These are phyloP conservation scores for Cotesia congregata DNA, from an alignment of 2,888 invertebrate species.

Conservation along the genomic window DNA sequence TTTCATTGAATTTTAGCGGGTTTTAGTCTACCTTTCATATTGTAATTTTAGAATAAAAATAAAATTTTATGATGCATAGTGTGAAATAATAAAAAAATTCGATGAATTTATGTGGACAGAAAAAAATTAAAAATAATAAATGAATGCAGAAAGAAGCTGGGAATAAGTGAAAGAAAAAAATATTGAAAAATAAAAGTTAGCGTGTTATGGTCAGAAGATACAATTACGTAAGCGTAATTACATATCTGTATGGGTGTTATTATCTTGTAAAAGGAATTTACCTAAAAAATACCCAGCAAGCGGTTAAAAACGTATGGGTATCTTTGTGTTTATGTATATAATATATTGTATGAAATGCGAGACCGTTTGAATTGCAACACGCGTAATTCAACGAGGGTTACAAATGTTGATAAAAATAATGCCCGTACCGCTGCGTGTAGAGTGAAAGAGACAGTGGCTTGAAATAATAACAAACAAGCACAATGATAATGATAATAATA, in stretches of 20 bases:
- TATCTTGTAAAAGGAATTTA: neutral
- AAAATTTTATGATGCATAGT: too few species aligned
- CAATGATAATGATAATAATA: too few species aligned
- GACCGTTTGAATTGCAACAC: constrained; percentile 1
- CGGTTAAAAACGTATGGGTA: neutral
- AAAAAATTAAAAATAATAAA: too few species aligned
- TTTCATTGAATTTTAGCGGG: too few species aligned
- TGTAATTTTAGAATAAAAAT: too few species aligned
- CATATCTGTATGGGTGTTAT: neutral
- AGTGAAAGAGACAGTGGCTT: neutral
- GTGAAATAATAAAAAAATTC: too few species aligned
- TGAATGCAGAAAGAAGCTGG: neutral
- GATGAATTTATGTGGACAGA: too few species aligned
- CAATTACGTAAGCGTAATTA: neutral
- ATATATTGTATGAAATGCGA: neutral
- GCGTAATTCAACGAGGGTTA: constrained; percentile 1
- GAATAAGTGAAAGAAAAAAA: neutral
- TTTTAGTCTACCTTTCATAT: too few species aligned
- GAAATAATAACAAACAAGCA: neutral
- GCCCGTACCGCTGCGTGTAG: neutral
- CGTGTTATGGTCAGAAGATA: neutral
- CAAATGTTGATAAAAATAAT: neutral
- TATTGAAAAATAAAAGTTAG: neutral
- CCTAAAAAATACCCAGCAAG: neutral
- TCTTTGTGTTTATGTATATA: neutral